A percentile compares a stretch with the other conserved stretches of the same genome.
These are phyloP conservation scores for Geothlypis trichas DNA, from an alignment of 2,113 vertebrate species.

Conservation along the genomic window DNA sequence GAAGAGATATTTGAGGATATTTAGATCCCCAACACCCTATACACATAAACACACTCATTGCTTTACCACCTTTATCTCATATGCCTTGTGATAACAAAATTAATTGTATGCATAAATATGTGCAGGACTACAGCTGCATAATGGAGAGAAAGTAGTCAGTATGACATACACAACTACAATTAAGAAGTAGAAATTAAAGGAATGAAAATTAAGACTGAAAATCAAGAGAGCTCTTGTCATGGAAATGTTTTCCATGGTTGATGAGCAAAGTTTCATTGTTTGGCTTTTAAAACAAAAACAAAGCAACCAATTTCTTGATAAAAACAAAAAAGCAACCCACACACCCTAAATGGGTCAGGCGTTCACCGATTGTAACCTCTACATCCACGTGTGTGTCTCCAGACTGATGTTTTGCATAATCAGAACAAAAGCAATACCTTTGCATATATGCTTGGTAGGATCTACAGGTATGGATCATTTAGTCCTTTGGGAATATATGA, in stretches of 20 bases:
- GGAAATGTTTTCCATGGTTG: not conserved
- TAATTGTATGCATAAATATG: not conserved
- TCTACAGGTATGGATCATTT: not conserved
- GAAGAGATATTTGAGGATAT: not conserved
- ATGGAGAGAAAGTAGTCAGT: not conserved
- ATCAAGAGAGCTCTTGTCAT: not conserved
- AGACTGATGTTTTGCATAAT: not conserved
- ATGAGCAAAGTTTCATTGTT: not conserved
- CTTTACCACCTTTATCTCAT: not conserved
- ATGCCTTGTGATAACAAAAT: not conserved
- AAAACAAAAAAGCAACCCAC: not conserved
- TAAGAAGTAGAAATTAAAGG: not conserved
- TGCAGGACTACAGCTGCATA: not conserved
- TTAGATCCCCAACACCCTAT: not conserved
- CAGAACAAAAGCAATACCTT: not conserved
- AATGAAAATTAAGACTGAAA: constrained; percentile 9
- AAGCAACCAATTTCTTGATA: not conserved
- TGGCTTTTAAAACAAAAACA: not conserved
- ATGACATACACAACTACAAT: not conserved
- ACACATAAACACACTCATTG: not conserved
- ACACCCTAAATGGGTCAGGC: not conserved
- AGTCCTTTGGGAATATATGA: not conserved
- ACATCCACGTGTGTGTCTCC: not conserved
- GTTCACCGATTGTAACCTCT: accelerated
- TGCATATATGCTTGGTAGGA: not conserved